A percentile compares a stretch with the other conserved stretches of the same genome.
Evolutionary conservation across 2,888 invertebrate genomes (phyloP).

Genomic region (Incurvaria masculella): DNA sequence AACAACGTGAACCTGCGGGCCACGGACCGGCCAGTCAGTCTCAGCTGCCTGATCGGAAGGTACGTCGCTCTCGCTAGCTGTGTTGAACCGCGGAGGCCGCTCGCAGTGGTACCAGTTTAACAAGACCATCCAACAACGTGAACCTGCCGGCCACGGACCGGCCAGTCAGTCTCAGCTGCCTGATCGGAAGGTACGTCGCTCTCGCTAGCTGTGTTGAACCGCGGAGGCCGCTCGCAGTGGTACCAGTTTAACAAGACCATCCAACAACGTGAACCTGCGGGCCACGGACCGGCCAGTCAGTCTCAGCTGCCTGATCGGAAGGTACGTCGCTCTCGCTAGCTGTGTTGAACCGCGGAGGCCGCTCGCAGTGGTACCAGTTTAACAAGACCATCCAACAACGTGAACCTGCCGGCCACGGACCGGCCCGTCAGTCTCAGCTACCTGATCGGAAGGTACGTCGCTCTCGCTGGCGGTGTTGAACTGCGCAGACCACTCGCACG

Average conservation of each 20-base stretch:
- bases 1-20: conserved; percentile 56
- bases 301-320: conserved; percentile 67
- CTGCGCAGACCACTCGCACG: conserved; percentile 80
- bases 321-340: no score
- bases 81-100: conserved; percentile 77
- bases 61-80: no score
- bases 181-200: conserved; percentile 71
- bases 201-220: no score
- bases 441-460: conserved; percentile 71
- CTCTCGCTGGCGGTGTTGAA: conserved; percentile 86
- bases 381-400: conserved; percentile 67
- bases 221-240: conserved; percentile 79
- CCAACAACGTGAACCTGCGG: conserved; percentile 57
- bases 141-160: conserved; percentile 51
- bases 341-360: conserved; percentile 80
- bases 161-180: conserved; percentile 63
- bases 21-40: conserved; percentile 55
- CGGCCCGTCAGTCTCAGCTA: conserved; percentile 64
- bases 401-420: conserved; percentile 51
- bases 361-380: conserved; percentile 77
- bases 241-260: conserved; percentile 72
- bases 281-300: conserved; percentile 56
- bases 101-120: conserved; percentile 78
- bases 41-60: conserved; percentile 71
- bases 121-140: conserved; percentile 66